Conservation (phyloP, 2,113 vertebrate species). For the Mustelus asterias region DNA sequence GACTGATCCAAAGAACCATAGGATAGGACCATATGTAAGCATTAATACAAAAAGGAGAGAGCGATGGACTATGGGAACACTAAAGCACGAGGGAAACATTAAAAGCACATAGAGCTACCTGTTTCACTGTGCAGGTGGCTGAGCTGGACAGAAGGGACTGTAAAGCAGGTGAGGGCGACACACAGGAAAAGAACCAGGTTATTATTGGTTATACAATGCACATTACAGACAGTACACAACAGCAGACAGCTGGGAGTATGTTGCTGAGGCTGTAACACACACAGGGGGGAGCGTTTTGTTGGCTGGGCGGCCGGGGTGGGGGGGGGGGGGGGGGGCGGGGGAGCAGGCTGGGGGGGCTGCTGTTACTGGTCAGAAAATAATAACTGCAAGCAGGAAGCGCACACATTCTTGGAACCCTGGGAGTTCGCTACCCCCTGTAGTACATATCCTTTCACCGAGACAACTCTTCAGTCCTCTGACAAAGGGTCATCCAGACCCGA, state of each 20-base stretch:
- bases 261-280: neutral
- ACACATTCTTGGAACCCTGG: neutral
- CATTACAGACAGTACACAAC: neutral
- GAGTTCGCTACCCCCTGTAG: neutral
- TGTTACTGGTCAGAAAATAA: neutral
- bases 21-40: neutral
- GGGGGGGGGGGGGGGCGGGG: neutral
- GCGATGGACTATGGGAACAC: neutral
- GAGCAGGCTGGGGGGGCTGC: too few relatives aligned
- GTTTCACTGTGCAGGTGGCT: constrained; percentile 83
- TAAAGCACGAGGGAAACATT: neutral
- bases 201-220: constrained; percentile 31
- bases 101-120: constrained; percentile 58
- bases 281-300: neutral
- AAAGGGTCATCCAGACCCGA: too few relatives aligned
- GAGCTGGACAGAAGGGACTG: constrained; percentile 88
- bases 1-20: neutral
- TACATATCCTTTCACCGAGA: neutral
- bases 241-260: constrained; percentile 27
- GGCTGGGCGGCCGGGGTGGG: too few relatives aligned
- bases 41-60: neutral
- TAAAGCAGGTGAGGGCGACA: constrained; percentile 62
- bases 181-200: constrained; percentile 54
- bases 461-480: neutral
- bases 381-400: neutral